Evolutionary conservation across 1,140 invertebrate species (phyloP), one percentile per base, ranked within the genome.

Genomic region (Hylaeus volcanicus): DNA sequence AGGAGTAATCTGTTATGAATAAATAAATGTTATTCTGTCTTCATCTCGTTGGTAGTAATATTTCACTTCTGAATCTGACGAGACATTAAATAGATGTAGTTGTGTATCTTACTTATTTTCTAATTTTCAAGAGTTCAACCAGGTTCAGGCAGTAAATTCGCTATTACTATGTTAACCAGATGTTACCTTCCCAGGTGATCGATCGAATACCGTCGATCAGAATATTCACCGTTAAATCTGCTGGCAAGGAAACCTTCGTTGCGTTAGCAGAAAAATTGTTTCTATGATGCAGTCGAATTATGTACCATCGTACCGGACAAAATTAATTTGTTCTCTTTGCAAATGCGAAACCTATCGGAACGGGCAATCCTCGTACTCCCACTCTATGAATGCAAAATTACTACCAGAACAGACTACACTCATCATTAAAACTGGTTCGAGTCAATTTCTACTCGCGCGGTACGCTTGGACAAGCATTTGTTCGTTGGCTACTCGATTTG

Each of bases 331-430:
- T 48, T 87, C 88, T 88, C 86, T 73, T 76, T 66, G 69, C 64
- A 75, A 73, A 76, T 68, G 53, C 80, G 61, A 80, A 73, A 84
- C 79, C 66, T 84, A 69, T 48, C 51, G 63, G 45, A 37, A 41
- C 61, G 72, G 65, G 48, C 61, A 71, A 72, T 73, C 61, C 86
- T 81, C 71, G 61, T 72, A 81, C 83, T 90, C 89, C 89, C 89
- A 90, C 78, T 78, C 87, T 86, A 90, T 90, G 89, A 91, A 90
- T 91, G 85, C 85, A 69, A 90, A 90, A 88, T 89, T 78, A 84
- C 79, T 63, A 63, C 15, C 69, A 78, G 85, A 75, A 82, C 77
- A 79, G 79, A 72, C 48, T 37, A 68, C 72, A 48, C 70, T 75
- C 75, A 56, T 79, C 81, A 84, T 84, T 88, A 88, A 86, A 87